Percentiles rank a stretch among this genome's conserved stretches.
Conservation (phyloP, 2,797 vertebrate genomes). For the Sebastolobus alascanus region DNA sequence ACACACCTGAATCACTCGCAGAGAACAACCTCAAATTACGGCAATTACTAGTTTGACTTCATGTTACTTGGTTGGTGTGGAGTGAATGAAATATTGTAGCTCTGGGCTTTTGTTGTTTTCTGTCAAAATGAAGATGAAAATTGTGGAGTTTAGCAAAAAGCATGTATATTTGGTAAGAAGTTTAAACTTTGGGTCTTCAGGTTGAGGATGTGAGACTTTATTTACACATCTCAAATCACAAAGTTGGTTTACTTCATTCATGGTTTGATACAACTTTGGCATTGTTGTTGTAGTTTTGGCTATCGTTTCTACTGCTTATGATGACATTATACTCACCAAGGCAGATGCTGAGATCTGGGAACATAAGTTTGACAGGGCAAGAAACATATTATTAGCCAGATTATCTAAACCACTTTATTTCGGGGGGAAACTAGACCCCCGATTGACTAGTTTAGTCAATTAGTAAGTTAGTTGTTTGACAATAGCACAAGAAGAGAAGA, state of each 20-base stretch:
- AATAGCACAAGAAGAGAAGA: not conserved
- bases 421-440: not conserved
- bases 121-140: too few relatives aligned
- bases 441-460: not conserved
- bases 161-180: not conserved
- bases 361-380: not conserved
- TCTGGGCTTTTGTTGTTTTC: not conserved
- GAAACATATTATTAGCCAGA: not conserved
- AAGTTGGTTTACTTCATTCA: not conserved
- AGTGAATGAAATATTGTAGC: not conserved
- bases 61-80: not conserved
- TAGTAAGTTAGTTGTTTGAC: not conserved
- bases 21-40: constrained; percentile 31
- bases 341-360: not conserved
- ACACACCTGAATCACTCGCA: constrained; percentile 40
- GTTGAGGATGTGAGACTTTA: not conserved
- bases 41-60: constrained; percentile 26
- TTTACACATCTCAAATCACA: not conserved
- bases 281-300: not conserved
- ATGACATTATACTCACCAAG: not conserved
- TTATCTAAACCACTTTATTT: not conserved
- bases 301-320: not conserved
- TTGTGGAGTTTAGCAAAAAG: not conserved
- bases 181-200: not conserved
- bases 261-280: not conserved